Percentiles rank a stretch among this genome's conserved stretches.
These are phyloP conservation scores for Gnathonemus longibarbis DNA, from an alignment of 2,113 vertebrate species.

Conservation along the genomic window DNA sequence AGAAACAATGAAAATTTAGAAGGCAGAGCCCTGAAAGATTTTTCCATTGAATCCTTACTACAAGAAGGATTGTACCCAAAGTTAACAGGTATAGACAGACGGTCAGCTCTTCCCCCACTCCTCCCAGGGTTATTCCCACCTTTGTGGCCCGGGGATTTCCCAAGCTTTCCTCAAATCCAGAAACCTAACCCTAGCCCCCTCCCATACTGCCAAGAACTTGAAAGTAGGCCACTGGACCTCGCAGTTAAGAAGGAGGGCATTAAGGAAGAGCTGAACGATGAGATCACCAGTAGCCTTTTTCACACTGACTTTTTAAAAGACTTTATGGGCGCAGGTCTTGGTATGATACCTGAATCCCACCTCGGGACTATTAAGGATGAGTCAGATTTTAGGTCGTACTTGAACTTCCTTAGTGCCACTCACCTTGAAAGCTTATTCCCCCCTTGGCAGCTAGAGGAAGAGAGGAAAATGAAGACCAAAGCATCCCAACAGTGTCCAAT, in stretches of 20 bases:
- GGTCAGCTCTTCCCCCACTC: conserved; percentile 74
- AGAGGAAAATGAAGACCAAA: conserved; percentile 96
- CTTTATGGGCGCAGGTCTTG: conserved; percentile 54
- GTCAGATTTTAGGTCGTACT: conserved; percentile 81
- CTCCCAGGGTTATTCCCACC: conserved; percentile 84
- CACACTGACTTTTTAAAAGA: conserved; percentile 86
- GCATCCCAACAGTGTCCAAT: conserved; percentile 96
- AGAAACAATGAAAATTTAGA: conserved; percentile 42
- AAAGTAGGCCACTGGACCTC: conserved; percentile 76
- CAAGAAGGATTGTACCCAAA: conserved; percentile 90
- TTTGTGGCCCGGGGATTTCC: conserved; percentile 79
- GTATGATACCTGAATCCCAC: conserved; percentile 54
- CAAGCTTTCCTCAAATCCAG: conserved; percentile 70
- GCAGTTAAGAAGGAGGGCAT: conserved; percentile 88
- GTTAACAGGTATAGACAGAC: conserved; percentile 70
- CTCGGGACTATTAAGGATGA: conserved; percentile 85
- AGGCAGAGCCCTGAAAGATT: conserved; percentile 75
- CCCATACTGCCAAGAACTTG: conserved; percentile 58
- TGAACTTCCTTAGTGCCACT: conserved; percentile 85
- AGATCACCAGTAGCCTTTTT: conserved; percentile 68
- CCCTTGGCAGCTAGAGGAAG: conserved; percentile 89
- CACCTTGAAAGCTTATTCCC: conserved; percentile 86
- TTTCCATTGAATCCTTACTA: conserved; percentile 89
- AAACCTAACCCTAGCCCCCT: conserved; percentile 43
- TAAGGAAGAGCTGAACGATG: conserved; percentile 89